phyloP scores from a whole-genome alignment of 2,113 vertebrate genomes.

The Paratilapia polleni region DNA sequence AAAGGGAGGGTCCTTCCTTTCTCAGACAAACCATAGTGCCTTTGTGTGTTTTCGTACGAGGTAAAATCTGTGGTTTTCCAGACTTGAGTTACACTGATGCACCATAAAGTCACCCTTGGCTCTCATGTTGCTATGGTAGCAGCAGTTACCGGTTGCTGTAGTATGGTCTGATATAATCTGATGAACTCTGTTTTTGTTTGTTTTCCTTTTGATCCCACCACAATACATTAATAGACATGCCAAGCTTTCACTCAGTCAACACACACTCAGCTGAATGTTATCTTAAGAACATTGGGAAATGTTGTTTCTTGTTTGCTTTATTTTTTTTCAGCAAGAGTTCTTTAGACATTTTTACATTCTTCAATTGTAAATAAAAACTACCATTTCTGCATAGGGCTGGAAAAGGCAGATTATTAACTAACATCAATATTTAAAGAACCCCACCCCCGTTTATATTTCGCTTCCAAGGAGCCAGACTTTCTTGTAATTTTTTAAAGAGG shows the following conservation, averaged over 20 bases:
- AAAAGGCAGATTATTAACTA: neutral
- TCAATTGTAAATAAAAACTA: no score
- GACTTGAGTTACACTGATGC: slow-evolving; percentile 30
- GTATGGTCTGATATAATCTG: neutral
- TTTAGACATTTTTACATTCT: neutral
- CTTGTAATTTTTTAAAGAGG: no score
- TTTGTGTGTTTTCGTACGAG: slow-evolving; percentile 31
- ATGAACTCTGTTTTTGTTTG: slow-evolving; percentile 1
- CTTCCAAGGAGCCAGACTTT: no score
- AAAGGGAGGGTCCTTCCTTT: slow-evolving; percentile 37
- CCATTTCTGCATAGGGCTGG: no score
- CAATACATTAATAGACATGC: neutral
- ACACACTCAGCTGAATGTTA: neutral
- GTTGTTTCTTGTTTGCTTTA: neutral
- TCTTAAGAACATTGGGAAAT: neutral
- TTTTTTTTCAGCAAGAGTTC: neutral
- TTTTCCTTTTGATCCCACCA: neutral
- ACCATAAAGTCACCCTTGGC: slow-evolving; percentile 46
- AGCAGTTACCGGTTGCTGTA: slow-evolving; percentile 2
- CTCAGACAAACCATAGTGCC: slow-evolving; percentile 41
- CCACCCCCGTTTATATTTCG: no score
- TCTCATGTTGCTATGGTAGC: slow-evolving; percentile 38
- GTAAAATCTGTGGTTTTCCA: slow-evolving; percentile 26
- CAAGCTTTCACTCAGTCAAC: neutral
- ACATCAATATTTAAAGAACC: no score